A percentile compares a stretch with the other conserved stretches of the same genome.
Evolutionary conservation across 2,888 invertebrate species (phyloP).

Genomic region (Altica lythri): DNA sequence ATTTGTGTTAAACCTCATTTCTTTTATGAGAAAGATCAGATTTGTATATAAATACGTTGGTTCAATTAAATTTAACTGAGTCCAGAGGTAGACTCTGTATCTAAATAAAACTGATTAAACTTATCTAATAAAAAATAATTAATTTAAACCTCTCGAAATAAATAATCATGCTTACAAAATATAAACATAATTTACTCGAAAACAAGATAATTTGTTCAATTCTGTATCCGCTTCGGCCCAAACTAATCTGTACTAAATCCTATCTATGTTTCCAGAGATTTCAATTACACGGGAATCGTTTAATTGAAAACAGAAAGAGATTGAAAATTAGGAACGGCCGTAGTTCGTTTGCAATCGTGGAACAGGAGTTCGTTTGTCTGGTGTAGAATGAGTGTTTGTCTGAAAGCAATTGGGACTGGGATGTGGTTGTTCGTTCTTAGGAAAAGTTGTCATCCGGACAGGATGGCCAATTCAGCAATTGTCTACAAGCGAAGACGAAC

Average conservation of each 20-base stretch:
- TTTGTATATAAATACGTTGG: too few relatives aligned
- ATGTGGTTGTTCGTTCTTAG: conserved; percentile 31
- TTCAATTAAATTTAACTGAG: too few relatives aligned
- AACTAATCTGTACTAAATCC: conserved; percentile 23
- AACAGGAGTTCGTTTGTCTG: conserved; percentile 12
- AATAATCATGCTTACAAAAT: conserved; percentile 3
- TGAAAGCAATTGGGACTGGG: conserved; percentile 35
- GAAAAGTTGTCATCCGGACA: conserved; percentile 28
- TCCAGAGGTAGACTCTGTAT: too few relatives aligned
- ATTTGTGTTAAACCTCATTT: too few relatives aligned
- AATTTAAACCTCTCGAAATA: too few relatives aligned
- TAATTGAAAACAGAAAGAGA: conserved; percentile 43
- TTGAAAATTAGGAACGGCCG: conserved; percentile 37
- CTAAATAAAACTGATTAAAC: too few relatives aligned
- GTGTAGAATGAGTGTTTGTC: conserved; percentile 31
- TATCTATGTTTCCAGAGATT: conserved; percentile 35
- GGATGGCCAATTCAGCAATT: conserved; percentile 44
- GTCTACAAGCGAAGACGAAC: conserved; percentile 44
- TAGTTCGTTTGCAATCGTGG: conserved; percentile 22
- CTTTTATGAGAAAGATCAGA: too few relatives aligned
- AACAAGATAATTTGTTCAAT: conserved; percentile 17
- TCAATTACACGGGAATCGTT: conserved; percentile 45
- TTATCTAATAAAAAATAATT: too few relatives aligned
- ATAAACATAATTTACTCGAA: conserved; percentile 19
- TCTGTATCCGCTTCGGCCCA: conserved; percentile 13